phyloP scores from a whole-genome alignment of 2,888 invertebrate species.

The Gasteruption jaculator region DNA sequence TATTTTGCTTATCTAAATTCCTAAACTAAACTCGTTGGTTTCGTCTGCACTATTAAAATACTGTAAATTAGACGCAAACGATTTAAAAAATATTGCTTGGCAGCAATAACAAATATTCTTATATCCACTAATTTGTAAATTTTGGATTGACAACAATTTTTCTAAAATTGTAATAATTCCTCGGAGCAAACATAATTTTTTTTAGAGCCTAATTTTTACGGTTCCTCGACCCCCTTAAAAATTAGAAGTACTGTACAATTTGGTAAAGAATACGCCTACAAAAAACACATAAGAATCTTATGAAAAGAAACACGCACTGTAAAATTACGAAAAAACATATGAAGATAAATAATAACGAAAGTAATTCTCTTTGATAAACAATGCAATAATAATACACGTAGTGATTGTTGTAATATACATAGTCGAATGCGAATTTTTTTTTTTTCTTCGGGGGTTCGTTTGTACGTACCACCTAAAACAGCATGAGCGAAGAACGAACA shows the following conservation, averaged over 20 bases:
- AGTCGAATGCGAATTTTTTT: slow-evolving; percentile 8
- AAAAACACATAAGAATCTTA: background rate
- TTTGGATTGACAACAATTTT: too few relatives aligned
- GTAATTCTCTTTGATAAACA: background rate
- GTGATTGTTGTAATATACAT: slow-evolving; percentile 13
- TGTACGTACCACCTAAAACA: slow-evolving; percentile 45
- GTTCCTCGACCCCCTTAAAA: too few relatives aligned
- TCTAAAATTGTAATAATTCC: too few relatives aligned
- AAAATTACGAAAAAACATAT: background rate
- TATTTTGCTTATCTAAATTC: too few relatives aligned
- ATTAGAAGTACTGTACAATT: too few relatives aligned
- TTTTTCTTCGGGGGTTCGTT: slow-evolving; percentile 30
- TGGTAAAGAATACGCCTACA: too few relatives aligned
- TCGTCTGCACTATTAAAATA: too few relatives aligned
- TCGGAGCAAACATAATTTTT: too few relatives aligned
- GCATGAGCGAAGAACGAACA: slow-evolving; percentile 42
- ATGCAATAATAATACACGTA: background rate
- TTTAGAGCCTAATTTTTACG: too few relatives aligned
- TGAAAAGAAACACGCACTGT: slow-evolving; percentile 1
- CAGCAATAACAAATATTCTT: background rate
- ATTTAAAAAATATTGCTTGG: too few relatives aligned
- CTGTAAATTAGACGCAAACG: too few relatives aligned
- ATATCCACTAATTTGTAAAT: background rate
- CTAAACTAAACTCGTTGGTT: too few relatives aligned
- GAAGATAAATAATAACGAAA: background rate